Evolutionary conservation across 2,797 vertebrate genomes (phyloP).

Genomic region (Chloroceryle amazona): DNA sequence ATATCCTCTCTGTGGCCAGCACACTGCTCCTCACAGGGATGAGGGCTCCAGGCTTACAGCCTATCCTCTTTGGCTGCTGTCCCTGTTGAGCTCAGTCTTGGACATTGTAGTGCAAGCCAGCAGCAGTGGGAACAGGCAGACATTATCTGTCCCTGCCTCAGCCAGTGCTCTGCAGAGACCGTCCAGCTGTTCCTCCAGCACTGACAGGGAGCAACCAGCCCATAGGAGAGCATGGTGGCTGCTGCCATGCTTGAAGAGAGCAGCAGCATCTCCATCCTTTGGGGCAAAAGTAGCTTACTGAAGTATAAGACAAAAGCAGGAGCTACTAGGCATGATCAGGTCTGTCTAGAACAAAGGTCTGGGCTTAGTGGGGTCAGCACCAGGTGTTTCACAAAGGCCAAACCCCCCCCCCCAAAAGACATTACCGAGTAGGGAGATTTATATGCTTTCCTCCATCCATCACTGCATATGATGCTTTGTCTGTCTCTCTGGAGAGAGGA

Average conservation of each 20-base stretch:
- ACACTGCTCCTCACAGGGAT: neutral
- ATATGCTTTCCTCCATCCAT: fast-evolving
- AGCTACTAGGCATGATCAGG: neutral
- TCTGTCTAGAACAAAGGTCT: fast-evolving
- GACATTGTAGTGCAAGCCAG: neutral
- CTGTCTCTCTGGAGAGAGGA: neutral
- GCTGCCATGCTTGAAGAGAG: neutral
- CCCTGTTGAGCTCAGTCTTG: neutral
- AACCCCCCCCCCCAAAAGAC: fast-evolving
- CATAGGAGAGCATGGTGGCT: neutral
- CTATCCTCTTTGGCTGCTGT: neutral
- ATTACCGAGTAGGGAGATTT: neutral
- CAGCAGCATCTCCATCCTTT: neutral
- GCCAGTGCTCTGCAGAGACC: neutral
- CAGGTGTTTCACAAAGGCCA: neutral
- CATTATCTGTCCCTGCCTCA: neutral
- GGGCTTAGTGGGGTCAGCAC: too few species aligned
- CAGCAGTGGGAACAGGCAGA: neutral
- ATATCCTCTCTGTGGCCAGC: neutral
- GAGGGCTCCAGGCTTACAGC: neutral
- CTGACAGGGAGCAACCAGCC: fast-evolving
- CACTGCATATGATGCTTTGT: neutral
- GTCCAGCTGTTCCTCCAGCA: fast-evolving
- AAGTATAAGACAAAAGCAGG: neutral
- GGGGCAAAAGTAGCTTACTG: neutral